These are phyloP conservation scores for Epirrita christyi DNA, from an alignment of 2,888 invertebrate species.

Conservation along the genomic window DNA sequence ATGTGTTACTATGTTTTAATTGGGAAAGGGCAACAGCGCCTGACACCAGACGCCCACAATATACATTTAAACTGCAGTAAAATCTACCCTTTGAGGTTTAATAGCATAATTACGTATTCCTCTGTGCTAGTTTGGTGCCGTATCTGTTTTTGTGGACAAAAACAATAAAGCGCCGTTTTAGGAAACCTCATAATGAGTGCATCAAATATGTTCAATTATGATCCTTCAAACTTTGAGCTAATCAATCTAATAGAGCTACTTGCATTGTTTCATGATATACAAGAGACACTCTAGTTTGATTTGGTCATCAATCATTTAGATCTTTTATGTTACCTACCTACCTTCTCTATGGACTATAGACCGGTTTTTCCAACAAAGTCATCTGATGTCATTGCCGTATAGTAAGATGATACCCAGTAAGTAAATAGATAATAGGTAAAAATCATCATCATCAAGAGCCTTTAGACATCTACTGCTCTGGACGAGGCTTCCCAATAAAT, in stretches of 20 bases:
- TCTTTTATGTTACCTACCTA: not conserved
- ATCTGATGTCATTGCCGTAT: no score
- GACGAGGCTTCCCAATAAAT: no score
- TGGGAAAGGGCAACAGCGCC: slow-evolving; percentile 53
- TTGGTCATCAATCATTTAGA: slow-evolving; percentile 3
- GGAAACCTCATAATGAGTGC: no score
- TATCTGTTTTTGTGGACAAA: slow-evolving; percentile 7
- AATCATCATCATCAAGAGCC: no score
- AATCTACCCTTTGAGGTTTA: slow-evolving; percentile 30
- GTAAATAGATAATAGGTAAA: not conserved
- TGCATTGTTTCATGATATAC: slow-evolving; percentile 3
- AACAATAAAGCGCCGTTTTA: not conserved
- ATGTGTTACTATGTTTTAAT: slow-evolving; percentile 66
- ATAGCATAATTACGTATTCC: slow-evolving; percentile 26
- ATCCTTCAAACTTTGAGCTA: not conserved
- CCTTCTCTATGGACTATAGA: no score
- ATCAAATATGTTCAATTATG: no score
- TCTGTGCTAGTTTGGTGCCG: not conserved
- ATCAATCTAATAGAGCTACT: slow-evolving; percentile 2
- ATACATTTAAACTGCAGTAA: slow-evolving; percentile 45
- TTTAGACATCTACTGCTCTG: no score
- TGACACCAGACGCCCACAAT: slow-evolving; percentile 51
- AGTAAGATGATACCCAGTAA: not conserved
- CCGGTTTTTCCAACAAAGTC: no score
- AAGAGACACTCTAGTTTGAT: not conserved